Evolutionary conservation across 2,888 invertebrate genomes (phyloP).

Genomic region (Cepaea hortensis): DNA sequence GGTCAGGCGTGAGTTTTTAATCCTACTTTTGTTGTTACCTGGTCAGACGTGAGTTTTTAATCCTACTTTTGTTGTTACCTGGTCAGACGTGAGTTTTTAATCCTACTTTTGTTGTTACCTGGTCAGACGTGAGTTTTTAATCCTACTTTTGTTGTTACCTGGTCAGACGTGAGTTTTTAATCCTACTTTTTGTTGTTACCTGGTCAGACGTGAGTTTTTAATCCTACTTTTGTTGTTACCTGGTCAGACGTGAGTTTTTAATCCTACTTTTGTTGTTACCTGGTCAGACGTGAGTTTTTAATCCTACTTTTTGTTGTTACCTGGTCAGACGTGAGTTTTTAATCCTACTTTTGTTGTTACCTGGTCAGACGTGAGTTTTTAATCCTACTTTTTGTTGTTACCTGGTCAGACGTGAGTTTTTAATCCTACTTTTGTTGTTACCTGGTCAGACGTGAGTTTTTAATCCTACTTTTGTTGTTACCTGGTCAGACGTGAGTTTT

Average conservation of each 20-base stretch:
- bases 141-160: too few species aligned
- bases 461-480: too few species aligned
- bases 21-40: background rate
- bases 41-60: background rate
- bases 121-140: too few species aligned
- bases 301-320: background rate
- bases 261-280: conserved; percentile 78
- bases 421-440: background rate
- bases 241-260: too few species aligned
- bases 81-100: too few species aligned
- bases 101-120: too few species aligned
- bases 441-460: too few species aligned
- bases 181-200: too few species aligned
- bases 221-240: background rate
- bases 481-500: too few species aligned
- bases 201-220: too few species aligned
- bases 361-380: conserved; percentile 83
- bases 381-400: background rate
- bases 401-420: background rate
- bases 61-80: background rate
- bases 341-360: conserved; percentile 75
- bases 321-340: background rate
- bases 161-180: too few species aligned
- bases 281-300: conserved; percentile 81
- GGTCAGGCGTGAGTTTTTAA: conserved; percentile 81